phyloP scores from a whole-genome alignment of 2,113 vertebrate species.

The Probosciger aterrimus region DNA sequence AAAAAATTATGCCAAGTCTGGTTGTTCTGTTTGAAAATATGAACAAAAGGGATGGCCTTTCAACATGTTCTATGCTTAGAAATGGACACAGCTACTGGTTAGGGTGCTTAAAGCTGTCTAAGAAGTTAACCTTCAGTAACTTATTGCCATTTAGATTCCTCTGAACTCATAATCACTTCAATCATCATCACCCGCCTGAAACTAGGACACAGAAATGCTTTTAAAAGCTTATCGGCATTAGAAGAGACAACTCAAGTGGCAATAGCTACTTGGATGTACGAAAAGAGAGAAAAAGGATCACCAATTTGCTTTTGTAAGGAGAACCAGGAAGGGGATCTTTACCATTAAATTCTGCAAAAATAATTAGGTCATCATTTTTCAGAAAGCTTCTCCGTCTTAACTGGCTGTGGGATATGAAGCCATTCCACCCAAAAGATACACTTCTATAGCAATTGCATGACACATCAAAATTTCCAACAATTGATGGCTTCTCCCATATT shows the following conservation, averaged over 20 bases:
- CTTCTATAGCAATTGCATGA: slow-evolving; percentile 72
- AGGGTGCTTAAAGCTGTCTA: not conserved
- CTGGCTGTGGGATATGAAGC: slow-evolving; percentile 80
- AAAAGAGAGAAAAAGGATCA: not conserved
- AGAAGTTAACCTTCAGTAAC: not conserved
- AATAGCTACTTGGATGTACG: not conserved
- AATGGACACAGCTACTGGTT: not conserved
- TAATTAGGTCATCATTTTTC: slow-evolving; percentile 85
- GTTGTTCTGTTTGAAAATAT: not conserved
- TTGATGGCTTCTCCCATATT: slow-evolving; percentile 81
- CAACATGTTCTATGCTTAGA: not conserved
- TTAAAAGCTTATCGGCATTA: not conserved
- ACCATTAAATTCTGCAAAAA: slow-evolving; percentile 86
- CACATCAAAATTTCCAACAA: slow-evolving; percentile 64
- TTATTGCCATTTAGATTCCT: not conserved
- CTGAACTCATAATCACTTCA: not conserved
- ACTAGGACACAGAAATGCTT: not conserved
- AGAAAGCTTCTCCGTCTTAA: slow-evolving; percentile 79
- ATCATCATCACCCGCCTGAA: not conserved
- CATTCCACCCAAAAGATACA: slow-evolving; percentile 71
- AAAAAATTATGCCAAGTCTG: not conserved
- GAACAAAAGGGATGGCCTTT: not conserved
- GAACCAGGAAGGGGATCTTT: not conserved
- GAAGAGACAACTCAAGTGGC: not conserved
- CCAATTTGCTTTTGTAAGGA: not conserved